phyloP scores from a whole-genome alignment of 2,888 invertebrate genomes.

The Spilarctia lutea region DNA sequence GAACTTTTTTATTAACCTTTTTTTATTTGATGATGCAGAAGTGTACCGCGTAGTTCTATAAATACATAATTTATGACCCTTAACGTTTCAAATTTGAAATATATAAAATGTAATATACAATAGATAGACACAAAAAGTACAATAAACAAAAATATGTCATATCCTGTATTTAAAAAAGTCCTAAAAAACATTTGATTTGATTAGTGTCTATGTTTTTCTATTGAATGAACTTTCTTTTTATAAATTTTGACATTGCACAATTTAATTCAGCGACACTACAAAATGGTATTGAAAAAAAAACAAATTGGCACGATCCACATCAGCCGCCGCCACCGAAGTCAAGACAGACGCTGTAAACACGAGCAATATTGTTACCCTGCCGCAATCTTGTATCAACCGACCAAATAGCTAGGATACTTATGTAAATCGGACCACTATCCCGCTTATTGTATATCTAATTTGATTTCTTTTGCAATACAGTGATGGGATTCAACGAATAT shows the following conservation, averaged over 20 bases:
- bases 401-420: slow-evolving; percentile 84
- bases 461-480: slow-evolving; percentile 84
- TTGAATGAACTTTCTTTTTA: slow-evolving; percentile 24
- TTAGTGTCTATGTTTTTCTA: neutral
- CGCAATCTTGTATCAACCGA: slow-evolving; percentile 83
- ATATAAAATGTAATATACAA: neutral
- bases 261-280: slow-evolving; percentile 42
- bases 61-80: slow-evolving; percentile 2
- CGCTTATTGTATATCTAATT: slow-evolving; percentile 86
- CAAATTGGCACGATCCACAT: slow-evolving; percentile 54
- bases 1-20: slow-evolving; percentile 48
- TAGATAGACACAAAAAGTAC: too few relatives aligned
- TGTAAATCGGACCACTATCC: slow-evolving; percentile 82
- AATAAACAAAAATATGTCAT: neutral
- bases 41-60: slow-evolving; percentile 10
- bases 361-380: slow-evolving; percentile 80
- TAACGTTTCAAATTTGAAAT: neutral
- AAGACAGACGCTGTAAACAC: slow-evolving; percentile 62
- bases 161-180: neutral
- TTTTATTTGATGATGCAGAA: slow-evolving; percentile 40
- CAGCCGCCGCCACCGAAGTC: slow-evolving; percentile 50
- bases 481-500: slow-evolving; percentile 82
- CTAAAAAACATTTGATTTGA: neutral
- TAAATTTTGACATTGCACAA: slow-evolving; percentile 31
- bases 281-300: slow-evolving; percentile 51